phyloP scores from a whole-genome alignment of 2,888 invertebrate genomes.

The Camponotus fellah region DNA sequence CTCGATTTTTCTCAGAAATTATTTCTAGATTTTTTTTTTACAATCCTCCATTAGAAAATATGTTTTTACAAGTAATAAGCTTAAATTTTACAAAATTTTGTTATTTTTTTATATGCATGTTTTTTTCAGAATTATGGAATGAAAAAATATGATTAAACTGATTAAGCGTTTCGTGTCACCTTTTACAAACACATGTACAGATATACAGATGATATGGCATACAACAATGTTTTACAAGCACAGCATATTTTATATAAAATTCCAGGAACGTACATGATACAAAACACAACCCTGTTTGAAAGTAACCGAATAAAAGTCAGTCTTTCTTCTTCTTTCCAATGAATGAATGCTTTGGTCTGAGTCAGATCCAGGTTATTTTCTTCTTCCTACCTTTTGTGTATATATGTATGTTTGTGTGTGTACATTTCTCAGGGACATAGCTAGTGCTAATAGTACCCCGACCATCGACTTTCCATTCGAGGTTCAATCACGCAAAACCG shows the following conservation, averaged over 20 bases:
- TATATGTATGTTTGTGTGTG: too few relatives aligned
- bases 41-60: not conserved
- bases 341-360: slow-evolving; percentile 55
- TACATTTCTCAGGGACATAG: slow-evolving; percentile 54
- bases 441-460: slow-evolving; percentile 58
- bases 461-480: slow-evolving; percentile 33
- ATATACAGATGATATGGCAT: not conserved
- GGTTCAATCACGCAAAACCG: slow-evolving; percentile 66
- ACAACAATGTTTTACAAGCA: too few relatives aligned
- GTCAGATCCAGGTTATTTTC: slow-evolving; percentile 59
- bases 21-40: not conserved
- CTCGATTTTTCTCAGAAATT: not conserved
- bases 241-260: not conserved
- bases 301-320: slow-evolving; percentile 43
- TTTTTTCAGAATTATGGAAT: not conserved
- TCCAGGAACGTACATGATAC: slow-evolving; percentile 17
- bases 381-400: slow-evolving; percentile 44
- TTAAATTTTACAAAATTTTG: not conserved
- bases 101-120: not conserved
- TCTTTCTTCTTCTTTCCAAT: slow-evolving; percentile 44
- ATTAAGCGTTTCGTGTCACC: not conserved
- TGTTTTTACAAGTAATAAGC: not conserved
- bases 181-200: not conserved
- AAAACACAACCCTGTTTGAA: not conserved
- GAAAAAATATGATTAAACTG: not conserved